Evolutionary conservation across 2,888 invertebrate genomes (phyloP).

Genomic region (Sclerodermus sp.): DNA sequence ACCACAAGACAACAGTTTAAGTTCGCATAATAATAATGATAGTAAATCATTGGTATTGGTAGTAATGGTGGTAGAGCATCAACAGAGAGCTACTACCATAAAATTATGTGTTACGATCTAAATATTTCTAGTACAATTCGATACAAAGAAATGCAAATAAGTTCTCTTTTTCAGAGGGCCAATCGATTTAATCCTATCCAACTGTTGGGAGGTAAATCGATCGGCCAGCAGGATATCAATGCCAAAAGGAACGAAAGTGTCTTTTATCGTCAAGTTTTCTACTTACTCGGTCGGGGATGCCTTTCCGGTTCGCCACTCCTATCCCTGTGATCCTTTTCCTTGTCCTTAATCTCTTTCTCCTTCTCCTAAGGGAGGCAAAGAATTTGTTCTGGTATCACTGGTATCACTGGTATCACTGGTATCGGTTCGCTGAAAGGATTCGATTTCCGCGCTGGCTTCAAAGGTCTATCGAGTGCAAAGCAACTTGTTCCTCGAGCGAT

Average conservation of each 20-base stretch:
- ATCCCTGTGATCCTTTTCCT: slow-evolving; percentile 48
- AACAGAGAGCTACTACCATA: too few species aligned
- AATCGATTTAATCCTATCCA: slow-evolving; percentile 16
- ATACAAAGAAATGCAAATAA: slow-evolving; percentile 45
- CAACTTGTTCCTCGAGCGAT: too few species aligned
- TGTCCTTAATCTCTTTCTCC: slow-evolving; percentile 49
- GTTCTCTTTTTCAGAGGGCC: slow-evolving; percentile 24
- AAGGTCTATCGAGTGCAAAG: too few species aligned
- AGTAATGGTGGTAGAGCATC: too few species aligned
- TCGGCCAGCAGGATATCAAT: slow-evolving; percentile 8
- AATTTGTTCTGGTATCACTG: neutral
- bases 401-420: too few species aligned
- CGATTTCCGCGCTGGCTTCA: too few species aligned
- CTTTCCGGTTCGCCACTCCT: slow-evolving; percentile 50
- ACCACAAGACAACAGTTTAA: slow-evolving; percentile 39
- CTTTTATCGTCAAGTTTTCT: slow-evolving; percentile 18
- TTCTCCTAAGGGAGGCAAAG: slow-evolving; percentile 39
- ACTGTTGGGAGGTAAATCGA: slow-evolving; percentile 20
- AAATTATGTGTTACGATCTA: too few species aligned
- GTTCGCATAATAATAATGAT: slow-evolving; percentile 21
- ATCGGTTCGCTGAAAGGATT: too few species aligned
- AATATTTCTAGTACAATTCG: too few species aligned
- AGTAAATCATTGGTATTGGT: slow-evolving; percentile 3
- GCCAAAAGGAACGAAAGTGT: neutral
- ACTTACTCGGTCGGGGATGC: slow-evolving; percentile 57